Base-by-base conservation (phyloP, 2,888 invertebrate genomes). In the Trilocha varians region DNA sequence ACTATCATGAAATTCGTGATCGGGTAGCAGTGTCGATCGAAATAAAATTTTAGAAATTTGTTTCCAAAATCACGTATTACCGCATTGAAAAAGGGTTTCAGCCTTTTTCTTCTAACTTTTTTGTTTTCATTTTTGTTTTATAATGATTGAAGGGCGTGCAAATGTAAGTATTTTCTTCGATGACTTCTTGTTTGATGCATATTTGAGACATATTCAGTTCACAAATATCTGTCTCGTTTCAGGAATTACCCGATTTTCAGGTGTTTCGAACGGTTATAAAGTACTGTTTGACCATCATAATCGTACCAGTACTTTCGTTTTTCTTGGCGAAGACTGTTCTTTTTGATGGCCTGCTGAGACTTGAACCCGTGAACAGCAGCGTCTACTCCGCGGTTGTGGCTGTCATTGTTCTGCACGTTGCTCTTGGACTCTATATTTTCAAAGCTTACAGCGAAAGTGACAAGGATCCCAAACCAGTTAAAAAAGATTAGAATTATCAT, bases 321-420 rank as follows among this genome's bases (percentile, higher is more conserved):
- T 94, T 95, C 62, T 59, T 77, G 8, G 86, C 89, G 18, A 94
- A 94, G 74, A 70, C 87, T 38, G 74, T 91, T 43, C 57, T 94
- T 43, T 91, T 94, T 65, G 92, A 94, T 83, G 89, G 90, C 79
- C 77, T 89, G 50, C 75, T 88, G 36, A 62, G 68, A 18, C 57
- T 88, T 48, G 78, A 84, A 36, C 72, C 87, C 17, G 71, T 93
- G 34, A 87, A 88, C 14, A 91, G 92, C 57, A 94, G 93, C 70
- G 92, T 95, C 25, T 93, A 91, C 69, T 90, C 95, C 3, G 95
- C 95, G 16, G 88, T 92, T 33, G 88, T 91, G 36, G 92, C 95
- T 0, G 90, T 95, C 8, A 59, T 93, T 5, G 89, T 91, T 5
- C 77, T 95, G 40, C 95, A 95, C 65, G 62, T 93, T 48, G 92